Percentiles rank a stretch among this genome's conserved stretches.
Conservation (phyloP, 2,113 vertebrate genomes). For the Anarrhichthys ocellatus region DNA sequence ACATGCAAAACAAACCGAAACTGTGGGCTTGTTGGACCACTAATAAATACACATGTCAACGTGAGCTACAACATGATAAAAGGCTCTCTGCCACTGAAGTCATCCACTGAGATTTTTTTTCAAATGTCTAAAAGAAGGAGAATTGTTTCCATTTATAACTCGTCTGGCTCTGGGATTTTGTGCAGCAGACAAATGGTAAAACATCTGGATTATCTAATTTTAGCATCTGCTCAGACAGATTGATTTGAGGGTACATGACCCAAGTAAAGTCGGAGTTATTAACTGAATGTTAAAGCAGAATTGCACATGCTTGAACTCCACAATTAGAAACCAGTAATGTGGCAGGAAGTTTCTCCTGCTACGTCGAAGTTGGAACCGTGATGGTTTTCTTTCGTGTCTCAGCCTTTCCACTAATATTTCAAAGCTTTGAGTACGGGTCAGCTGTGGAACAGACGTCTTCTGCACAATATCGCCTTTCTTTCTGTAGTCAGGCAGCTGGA, state of each 20-base stretch:
- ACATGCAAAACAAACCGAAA: background rate
- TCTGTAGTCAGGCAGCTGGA: constrained; percentile 51
- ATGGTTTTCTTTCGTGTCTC: constrained; percentile 58
- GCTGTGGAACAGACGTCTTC: constrained; percentile 65
- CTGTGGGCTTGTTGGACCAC: background rate
- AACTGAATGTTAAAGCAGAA: constrained; percentile 14
- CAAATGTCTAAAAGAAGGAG: constrained; percentile 35
- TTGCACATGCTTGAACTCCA: constrained; percentile 9
- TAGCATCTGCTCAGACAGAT: constrained; percentile 50
- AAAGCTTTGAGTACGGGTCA: constrained; percentile 63
- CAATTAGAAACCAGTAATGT: constrained; percentile 42
- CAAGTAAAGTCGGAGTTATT: constrained; percentile 20
- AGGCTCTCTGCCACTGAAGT: constrained; percentile 40
- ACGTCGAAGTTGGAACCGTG: constrained; percentile 17
- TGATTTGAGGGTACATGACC: constrained; percentile 39
- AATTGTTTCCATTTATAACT: constrained; percentile 56
- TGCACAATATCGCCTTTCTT: constrained; percentile 66
- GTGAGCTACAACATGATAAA: constrained; percentile 11
- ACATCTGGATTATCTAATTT: constrained; percentile 70
- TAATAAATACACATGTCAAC: background rate
- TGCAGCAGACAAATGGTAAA: constrained; percentile 42
- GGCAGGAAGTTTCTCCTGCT: constrained; percentile 30
- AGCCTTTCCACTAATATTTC: constrained; percentile 68
- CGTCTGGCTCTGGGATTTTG: constrained; percentile 28
- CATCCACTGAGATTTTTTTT: constrained; percentile 13